These are phyloP conservation scores for Octodonta nipae DNA, from an alignment of 2,888 invertebrate species.

Conservation along the genomic window DNA sequence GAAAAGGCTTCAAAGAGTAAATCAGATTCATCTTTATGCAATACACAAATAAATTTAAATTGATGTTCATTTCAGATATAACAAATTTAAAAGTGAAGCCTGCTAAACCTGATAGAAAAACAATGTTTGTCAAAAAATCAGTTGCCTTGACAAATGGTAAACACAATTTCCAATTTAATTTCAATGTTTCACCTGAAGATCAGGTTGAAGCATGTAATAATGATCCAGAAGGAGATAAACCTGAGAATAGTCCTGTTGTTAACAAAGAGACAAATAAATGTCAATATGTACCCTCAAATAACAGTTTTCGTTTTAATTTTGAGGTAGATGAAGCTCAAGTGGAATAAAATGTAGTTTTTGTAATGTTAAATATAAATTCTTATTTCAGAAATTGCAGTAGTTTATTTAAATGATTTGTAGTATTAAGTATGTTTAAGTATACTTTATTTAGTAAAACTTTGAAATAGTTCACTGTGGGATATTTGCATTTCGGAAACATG, in stretches of 20 bases:
- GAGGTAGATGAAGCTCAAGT: constrained; percentile 9
- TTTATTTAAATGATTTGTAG: too few relatives aligned
- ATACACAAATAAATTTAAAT: neutral
- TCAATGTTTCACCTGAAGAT: constrained; percentile 24
- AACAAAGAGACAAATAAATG: constrained; percentile 7
- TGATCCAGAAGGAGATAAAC: constrained; percentile 6
- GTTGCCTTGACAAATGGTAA: constrained; percentile 33
- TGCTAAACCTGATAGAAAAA: constrained; percentile 42
- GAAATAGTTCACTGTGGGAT: too few relatives aligned
- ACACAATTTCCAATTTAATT: constrained; percentile 44
- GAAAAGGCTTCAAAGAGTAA: constrained; percentile 43
- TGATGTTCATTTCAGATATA: constrained; percentile 36
- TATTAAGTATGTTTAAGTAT: too few relatives aligned
- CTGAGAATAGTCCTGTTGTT: constrained; percentile 3
- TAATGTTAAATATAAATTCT: too few relatives aligned
- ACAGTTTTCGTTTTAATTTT: constrained; percentile 57
- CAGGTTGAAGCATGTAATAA: constrained; percentile 8
- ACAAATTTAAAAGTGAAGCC: constrained; percentile 46
- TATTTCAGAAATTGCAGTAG: too few relatives aligned
- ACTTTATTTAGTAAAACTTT: too few relatives aligned
- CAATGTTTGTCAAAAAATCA: constrained; percentile 56
- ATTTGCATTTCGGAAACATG: too few relatives aligned
- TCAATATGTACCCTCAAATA: constrained; percentile 37
- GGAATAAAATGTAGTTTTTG: too few relatives aligned
- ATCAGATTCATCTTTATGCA: constrained; percentile 12